Evolutionary conservation across 2,888 invertebrate genomes (phyloP).

Genomic region (Cataglyphis altisquamis): DNA sequence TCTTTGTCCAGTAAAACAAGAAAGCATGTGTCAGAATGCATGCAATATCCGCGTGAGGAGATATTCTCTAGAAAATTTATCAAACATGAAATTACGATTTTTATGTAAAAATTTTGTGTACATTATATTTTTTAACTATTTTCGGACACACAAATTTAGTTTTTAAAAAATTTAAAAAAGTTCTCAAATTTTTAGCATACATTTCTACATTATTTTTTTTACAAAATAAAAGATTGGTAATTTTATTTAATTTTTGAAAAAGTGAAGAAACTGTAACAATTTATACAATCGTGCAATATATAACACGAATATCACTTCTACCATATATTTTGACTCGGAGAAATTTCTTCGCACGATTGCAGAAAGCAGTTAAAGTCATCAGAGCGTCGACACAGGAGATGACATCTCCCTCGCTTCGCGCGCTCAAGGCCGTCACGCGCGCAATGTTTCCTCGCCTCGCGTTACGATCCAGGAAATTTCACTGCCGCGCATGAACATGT

Average conservation of each 20-base stretch:
- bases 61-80: neutral
- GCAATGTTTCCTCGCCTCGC: slow-evolving; percentile 35
- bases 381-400: slow-evolving; percentile 47
- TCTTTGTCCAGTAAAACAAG: slow-evolving; percentile 33
- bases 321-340: slow-evolving; percentile 23
- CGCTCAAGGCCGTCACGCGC: slow-evolving; percentile 47
- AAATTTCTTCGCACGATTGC: slow-evolving; percentile 31
- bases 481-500: slow-evolving; percentile 37
- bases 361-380: slow-evolving; percentile 37
- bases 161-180: slow-evolving; percentile 6
- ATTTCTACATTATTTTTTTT: neutral
- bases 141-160: neutral
- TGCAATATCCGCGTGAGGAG: neutral
- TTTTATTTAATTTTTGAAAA: neutral
- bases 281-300: neutral
- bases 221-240: neutral
- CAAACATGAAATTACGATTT: slow-evolving; percentile 24
- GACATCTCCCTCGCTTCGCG: slow-evolving; percentile 46
- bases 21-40: slow-evolving; percentile 26
- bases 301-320: neutral
- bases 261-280: neutral
- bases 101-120: neutral
- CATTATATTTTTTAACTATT: neutral
- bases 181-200: neutral
- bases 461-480: slow-evolving; percentile 49